Conservation (phyloP, 1,140 invertebrate species). For the Schlechtendalia chinensis region DNA sequence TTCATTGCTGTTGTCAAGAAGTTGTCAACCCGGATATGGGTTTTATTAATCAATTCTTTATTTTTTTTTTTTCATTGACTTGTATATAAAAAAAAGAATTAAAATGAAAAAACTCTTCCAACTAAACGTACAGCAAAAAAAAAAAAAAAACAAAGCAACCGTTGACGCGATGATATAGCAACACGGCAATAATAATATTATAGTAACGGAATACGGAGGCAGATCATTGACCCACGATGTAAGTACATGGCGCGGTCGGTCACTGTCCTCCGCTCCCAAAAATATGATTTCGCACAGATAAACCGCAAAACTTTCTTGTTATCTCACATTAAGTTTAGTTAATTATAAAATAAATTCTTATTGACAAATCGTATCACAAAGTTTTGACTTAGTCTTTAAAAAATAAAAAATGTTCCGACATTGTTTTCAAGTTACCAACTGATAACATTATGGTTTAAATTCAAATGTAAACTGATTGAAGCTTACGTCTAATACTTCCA, state of each 20-base stretch:
- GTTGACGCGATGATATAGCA: conserved; percentile 47
- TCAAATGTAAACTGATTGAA: too few relatives aligned
- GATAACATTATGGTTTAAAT: too few relatives aligned
- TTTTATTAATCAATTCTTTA: conserved; percentile 46
- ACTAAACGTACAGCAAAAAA: conserved; percentile 22
- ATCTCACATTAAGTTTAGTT: not conserved
- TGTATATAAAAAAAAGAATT: conserved; percentile 8
- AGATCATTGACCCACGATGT: conserved; percentile 49
- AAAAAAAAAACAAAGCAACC: conserved; percentile 41
- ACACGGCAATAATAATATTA: conserved; percentile 50
- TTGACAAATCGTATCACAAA: not conserved
- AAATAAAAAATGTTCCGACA: not conserved
- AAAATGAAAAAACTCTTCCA: conserved; percentile 19
- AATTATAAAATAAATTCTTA: not conserved
- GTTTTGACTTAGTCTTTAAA: not conserved
- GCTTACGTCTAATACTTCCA: too few relatives aligned
- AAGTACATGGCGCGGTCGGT: conserved; percentile 47
- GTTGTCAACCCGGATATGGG: conserved; percentile 46
- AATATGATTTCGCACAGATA: conserved; percentile 12
- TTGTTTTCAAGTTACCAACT: not conserved
- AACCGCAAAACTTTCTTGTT: conserved; percentile 16
- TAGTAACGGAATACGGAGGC: conserved; percentile 49
- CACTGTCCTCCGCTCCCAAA: conserved; percentile 47
- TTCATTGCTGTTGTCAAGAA: conserved; percentile 32
- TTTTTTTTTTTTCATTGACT: conserved; percentile 16